These are phyloP conservation scores for Agrotis puta DNA, from an alignment of 2,888 invertebrate species.

Conservation along the genomic window DNA sequence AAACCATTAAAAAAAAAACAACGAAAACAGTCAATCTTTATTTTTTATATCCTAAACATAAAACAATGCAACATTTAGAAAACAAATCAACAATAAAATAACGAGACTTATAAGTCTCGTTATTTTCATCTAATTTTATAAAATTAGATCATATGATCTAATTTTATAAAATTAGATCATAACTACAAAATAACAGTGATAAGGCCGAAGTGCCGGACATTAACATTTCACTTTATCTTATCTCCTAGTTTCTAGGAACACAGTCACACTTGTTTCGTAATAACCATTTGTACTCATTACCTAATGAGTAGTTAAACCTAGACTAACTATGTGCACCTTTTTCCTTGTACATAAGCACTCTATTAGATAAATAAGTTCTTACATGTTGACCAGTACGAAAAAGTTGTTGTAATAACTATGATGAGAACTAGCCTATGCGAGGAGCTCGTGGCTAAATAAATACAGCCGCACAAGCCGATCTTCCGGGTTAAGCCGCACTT, in stretches of 20 bases:
- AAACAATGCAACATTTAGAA: not conserved
- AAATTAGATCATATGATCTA: too few relatives aligned
- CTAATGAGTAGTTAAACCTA: constrained; percentile 21
- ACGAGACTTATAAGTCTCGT: too few relatives aligned
- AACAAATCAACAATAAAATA: constrained; percentile 7
- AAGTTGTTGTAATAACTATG: not conserved
- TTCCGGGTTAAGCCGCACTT: too few relatives aligned
- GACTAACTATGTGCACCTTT: constrained; percentile 6
- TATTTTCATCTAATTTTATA: too few relatives aligned
- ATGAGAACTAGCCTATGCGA: too few relatives aligned
- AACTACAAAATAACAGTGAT: constrained; percentile 11
- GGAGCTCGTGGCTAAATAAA: too few relatives aligned
- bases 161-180: constrained; percentile 23
- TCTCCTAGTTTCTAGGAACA: constrained; percentile 54
- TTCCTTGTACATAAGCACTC: constrained; percentile 18
- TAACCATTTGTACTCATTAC: constrained; percentile 20
- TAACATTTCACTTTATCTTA: constrained; percentile 36
- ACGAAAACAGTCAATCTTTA: not conserved
- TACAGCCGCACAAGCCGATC: too few relatives aligned
- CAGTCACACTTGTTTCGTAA: constrained; percentile 23
- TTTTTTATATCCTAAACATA: too few relatives aligned
- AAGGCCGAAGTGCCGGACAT: constrained; percentile 13
- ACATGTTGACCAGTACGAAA: constrained; percentile 14
- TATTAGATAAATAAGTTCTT: constrained; percentile 15
- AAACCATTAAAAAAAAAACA: not conserved